These are phyloP conservation scores for Teleogryllus oceanicus DNA, from an alignment of 2,888 invertebrate species.

Conservation along the genomic window DNA sequence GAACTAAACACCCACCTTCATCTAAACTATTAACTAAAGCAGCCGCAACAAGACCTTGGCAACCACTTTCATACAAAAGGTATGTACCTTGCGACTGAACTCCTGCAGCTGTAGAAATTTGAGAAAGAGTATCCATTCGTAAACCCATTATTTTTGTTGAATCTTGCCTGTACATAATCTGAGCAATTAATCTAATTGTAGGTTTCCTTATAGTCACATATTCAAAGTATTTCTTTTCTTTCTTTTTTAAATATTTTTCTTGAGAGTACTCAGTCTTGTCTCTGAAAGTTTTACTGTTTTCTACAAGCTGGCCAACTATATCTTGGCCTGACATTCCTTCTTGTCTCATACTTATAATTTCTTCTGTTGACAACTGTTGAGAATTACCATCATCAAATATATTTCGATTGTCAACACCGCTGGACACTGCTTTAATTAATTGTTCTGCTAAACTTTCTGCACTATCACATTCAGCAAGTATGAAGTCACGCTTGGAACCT, in stretches of 20 bases:
- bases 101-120: slow-evolving; percentile 78
- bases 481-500: slow-evolving; percentile 53
- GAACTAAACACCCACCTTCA: slow-evolving; percentile 61
- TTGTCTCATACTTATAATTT: slow-evolving; percentile 75
- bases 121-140: slow-evolving; percentile 83
- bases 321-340: slow-evolving; percentile 73
- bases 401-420: slow-evolving; percentile 79
- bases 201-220: slow-evolving; percentile 76
- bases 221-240: slow-evolving; percentile 89
- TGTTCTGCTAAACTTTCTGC: slow-evolving; percentile 58
- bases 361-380: slow-evolving; percentile 76
- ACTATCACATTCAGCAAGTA: slow-evolving; percentile 51
- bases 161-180: slow-evolving; percentile 79
- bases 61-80: slow-evolving; percentile 84
- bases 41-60: slow-evolving; percentile 79
- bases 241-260: slow-evolving; percentile 92
- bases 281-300: slow-evolving; percentile 86
- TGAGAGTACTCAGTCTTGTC: slow-evolving; percentile 89
- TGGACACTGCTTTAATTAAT: slow-evolving; percentile 59
- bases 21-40: slow-evolving; percentile 77
- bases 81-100: slow-evolving; percentile 68
- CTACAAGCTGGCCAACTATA: slow-evolving; percentile 82
- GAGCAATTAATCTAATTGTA: slow-evolving; percentile 73
- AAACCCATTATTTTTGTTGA: slow-evolving; percentile 71
- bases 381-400: slow-evolving; percentile 75